Evolutionary conservation across 2,113 vertebrate species (phyloP).

Genomic region (Phasianus colchicus): DNA sequence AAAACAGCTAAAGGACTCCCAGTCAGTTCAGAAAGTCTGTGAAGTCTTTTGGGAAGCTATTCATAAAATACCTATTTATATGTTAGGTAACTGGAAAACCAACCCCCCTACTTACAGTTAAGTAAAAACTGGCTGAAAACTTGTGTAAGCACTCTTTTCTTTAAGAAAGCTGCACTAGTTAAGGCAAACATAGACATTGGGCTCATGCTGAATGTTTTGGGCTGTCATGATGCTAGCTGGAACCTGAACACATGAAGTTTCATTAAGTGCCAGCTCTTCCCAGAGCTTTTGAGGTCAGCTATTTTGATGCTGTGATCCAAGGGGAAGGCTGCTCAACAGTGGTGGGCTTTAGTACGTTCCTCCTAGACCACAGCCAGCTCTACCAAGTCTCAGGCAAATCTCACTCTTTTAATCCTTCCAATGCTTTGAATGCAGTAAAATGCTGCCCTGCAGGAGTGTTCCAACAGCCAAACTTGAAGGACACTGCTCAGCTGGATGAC

Average conservation of each 20-base stretch:
- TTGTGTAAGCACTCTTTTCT: not conserved
- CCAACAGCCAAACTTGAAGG: not conserved
- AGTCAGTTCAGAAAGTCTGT: not conserved
- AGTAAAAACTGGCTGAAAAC: not conserved
- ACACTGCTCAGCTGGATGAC: not conserved
- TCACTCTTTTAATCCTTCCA: not conserved
- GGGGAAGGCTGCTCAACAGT: not conserved
- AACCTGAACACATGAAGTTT: not conserved
- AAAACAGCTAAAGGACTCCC: not conserved
- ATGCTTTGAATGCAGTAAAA: not conserved
- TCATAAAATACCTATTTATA: constrained; percentile 5
- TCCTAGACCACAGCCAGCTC: not conserved
- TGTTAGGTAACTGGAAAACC: not conserved
- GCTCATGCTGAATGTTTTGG: not conserved
- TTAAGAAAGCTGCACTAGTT: not conserved
- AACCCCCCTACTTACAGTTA: not conserved
- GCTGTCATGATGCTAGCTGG: not conserved
- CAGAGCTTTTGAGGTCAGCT: not conserved
- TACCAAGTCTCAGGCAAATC: not conserved
- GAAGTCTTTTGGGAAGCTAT: constrained; percentile 7
- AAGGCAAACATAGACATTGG: not conserved
- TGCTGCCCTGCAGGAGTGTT: not conserved
- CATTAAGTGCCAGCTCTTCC: not conserved
- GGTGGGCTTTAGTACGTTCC: not conserved
- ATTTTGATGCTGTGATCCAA: not conserved